Conservation (phyloP, 2,113 vertebrate species). For the Lophochroa leadbeateri region DNA sequence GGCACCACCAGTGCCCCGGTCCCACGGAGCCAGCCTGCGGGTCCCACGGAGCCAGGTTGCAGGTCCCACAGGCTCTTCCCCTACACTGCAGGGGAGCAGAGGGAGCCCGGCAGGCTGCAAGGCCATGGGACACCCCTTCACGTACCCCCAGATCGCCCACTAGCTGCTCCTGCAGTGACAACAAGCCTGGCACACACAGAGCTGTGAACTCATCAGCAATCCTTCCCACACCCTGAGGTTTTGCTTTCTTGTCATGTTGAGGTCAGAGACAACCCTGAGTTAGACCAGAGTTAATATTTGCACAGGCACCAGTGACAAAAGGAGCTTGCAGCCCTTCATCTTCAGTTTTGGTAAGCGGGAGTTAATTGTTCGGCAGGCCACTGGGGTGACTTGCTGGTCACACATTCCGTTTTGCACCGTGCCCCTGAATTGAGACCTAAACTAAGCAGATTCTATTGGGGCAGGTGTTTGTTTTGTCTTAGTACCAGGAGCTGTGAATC, state of each 20-base stretch:
- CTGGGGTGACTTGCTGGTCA: neutral
- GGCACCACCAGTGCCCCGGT: fast-evolving
- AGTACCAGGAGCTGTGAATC: neutral
- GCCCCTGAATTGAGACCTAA: neutral
- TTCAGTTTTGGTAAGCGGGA: neutral
- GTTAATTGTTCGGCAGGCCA: neutral
- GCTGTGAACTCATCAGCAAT: neutral
- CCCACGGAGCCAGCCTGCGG: fast-evolving
- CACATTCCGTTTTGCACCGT: neutral
- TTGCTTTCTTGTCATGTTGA: neutral
- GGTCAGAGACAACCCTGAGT: constrained; percentile 2
- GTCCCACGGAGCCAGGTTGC: fast-evolving
- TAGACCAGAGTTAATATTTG: neutral
- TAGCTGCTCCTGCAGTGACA: neutral
- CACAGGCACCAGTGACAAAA: neutral
- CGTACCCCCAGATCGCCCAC: neutral
- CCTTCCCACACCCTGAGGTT: fast-evolving
- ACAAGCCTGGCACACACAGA: neutral
- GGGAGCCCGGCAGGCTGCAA: fast-evolving
- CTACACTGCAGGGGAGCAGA: neutral
- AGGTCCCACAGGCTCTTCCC: neutral
- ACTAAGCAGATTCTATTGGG: neutral
- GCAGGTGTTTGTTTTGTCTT: neutral
- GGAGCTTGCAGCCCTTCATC: neutral
- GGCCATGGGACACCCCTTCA: fast-evolving